Percentiles rank a stretch among this genome's conserved stretches.
phyloP scores from a whole-genome alignment of 2,797 vertebrate genomes.

The Falco peregrinus region DNA sequence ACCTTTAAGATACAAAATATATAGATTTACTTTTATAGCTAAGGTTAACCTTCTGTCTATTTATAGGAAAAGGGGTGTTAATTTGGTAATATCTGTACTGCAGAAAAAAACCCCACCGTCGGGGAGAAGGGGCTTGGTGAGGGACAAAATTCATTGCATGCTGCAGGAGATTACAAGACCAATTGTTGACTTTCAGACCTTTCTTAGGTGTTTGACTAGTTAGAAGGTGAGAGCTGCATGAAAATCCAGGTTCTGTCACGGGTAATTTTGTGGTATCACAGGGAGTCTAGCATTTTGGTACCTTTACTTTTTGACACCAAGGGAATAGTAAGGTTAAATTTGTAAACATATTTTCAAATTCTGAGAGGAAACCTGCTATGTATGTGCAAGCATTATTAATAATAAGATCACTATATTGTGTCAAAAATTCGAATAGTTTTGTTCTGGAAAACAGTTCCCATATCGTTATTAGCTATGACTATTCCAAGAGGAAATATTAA shows the following conservation, averaged over 20 bases:
- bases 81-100: not conserved
- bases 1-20: not conserved
- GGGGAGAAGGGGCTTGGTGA: not conserved
- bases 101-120: not conserved
- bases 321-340: not conserved
- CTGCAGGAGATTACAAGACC: not conserved
- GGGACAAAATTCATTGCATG: not conserved
- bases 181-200: not conserved
- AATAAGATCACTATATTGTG: not conserved
- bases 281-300: not conserved
- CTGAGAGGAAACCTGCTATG: not conserved
- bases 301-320: not conserved
- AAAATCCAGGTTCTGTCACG: not conserved
- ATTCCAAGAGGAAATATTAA: constrained; percentile 23
- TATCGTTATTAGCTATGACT: constrained; percentile 13
- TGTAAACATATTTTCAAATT: not conserved
- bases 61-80: not conserved
- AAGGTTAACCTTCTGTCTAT: not conserved
- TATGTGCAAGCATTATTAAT: not conserved
- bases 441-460: not conserved
- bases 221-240: not conserved
- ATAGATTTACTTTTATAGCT: not conserved
- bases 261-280: not conserved
- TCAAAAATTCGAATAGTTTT: not conserved
- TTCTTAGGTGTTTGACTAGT: not conserved